Evolutionary conservation across 2,797 vertebrate genomes (phyloP).

Genomic region (Thamnophis elegans): DNA sequence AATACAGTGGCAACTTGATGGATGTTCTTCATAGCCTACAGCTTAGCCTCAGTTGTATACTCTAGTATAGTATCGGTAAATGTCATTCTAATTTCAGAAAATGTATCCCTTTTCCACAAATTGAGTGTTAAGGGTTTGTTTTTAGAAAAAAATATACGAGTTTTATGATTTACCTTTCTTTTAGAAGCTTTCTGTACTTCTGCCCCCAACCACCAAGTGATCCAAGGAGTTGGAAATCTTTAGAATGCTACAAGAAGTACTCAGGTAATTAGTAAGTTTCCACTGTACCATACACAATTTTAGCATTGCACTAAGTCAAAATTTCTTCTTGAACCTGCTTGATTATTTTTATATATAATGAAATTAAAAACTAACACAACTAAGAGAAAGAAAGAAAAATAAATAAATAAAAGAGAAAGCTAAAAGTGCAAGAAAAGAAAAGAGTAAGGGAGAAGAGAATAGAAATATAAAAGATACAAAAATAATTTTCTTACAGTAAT

Average conservation of each 20-base stretch:
- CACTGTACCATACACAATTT: neutral
- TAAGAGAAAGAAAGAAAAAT: neutral
- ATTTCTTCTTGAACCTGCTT: neutral
- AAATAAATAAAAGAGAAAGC: neutral
- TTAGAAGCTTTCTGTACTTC: neutral
- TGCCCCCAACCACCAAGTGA: neutral
- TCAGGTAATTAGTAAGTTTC: neutral
- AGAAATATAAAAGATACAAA: neutral
- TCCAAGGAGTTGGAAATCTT: neutral
- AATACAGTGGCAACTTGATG: neutral
- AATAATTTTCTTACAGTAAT: neutral
- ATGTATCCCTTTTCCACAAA: neutral
- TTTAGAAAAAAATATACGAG: no score
- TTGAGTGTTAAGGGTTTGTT: neutral
- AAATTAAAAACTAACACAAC: neutral
- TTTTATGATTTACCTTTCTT: neutral
- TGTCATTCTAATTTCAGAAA: neutral
- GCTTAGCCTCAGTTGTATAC: neutral
- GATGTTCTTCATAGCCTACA: neutral
- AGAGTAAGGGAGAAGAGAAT: neutral
- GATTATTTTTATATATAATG: neutral
- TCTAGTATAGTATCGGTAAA: neutral
- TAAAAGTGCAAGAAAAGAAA: neutral
- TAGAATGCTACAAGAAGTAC: neutral
- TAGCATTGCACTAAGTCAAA: neutral